phyloP scores from a whole-genome alignment of 2,888 invertebrate species.

The Timandra comae region DNA sequence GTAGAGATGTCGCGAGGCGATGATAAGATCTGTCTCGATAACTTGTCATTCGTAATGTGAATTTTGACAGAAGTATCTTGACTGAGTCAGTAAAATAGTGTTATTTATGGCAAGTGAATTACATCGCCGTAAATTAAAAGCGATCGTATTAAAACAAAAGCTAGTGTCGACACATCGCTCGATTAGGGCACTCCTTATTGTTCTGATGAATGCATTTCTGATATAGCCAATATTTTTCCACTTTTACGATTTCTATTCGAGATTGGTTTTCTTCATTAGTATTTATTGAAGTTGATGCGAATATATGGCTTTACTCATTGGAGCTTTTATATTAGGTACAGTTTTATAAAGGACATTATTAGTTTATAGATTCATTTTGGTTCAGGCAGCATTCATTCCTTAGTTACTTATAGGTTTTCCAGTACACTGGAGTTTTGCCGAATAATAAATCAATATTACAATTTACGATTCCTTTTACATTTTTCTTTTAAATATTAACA shows the following conservation, averaged over 20 bases:
- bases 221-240: slow-evolving; percentile 56
- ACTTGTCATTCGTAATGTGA: slow-evolving; percentile 71
- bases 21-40: slow-evolving; percentile 63
- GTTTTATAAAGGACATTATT: too few species aligned
- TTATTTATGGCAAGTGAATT: slow-evolving; percentile 64
- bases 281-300: slow-evolving; percentile 10
- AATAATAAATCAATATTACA: too few species aligned
- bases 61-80: slow-evolving; percentile 62
- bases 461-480: too few species aligned
- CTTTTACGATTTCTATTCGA: slow-evolving; percentile 54
- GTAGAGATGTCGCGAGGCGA: slow-evolving; percentile 50
- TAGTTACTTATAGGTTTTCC: too few species aligned
- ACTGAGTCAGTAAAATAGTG: slow-evolving; percentile 54
- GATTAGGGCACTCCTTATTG: slow-evolving; percentile 61
- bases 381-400: too few species aligned
- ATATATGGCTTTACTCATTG: slow-evolving; percentile 11
- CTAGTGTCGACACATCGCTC: slow-evolving; percentile 55
- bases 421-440: too few species aligned
- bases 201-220: slow-evolving; percentile 56
- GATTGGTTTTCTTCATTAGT: slow-evolving; percentile 36
- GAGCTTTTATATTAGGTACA: too few species aligned
- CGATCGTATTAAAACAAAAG: slow-evolving; percentile 73
- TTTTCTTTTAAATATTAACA: slow-evolving; percentile 5
- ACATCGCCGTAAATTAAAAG: slow-evolving; percentile 55
- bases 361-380: too few species aligned